Base-by-base conservation (phyloP, 2,888 invertebrate species). In the Noctua comes region DNA sequence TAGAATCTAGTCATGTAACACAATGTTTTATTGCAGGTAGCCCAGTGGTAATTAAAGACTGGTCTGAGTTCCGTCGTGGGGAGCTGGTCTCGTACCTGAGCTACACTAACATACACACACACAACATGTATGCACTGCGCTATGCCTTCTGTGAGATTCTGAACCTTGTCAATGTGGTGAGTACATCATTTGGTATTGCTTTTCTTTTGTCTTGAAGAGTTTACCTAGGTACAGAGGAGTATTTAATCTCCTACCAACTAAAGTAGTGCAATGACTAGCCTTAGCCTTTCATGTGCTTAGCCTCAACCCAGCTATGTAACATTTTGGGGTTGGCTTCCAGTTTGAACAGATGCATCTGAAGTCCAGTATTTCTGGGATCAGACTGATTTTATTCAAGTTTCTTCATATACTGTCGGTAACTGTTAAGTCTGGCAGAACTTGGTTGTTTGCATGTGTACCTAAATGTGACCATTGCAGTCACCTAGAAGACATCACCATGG, bases 131-230 rank as follows among this genome's bases (percentile, higher is more conserved):
- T 90, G 98, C 98, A 3, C 91, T 97, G 71, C 97, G 98, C 80
- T 98, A 97, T 91, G 97, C 97, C 62, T 93, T 98, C 86, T 98
- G 98, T 89, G 98, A 98, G 94, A 82, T 98, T 13, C 95, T 98
- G 79, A 98, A 98, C 93, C 97, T 98, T 88, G 54, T 97, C 51
- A 98, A 98, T 94, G 98, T 98, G 93, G 98, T 98, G 94, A 97
- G 98, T 78, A 36, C 31, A 7, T 31, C 59, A 59, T 59, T 27
- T 16, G 0, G 7, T 59, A 16, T 59, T 59, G 27, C 8, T 31
- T 18, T 62, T 62, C 16, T 27, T 18, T n/a, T 18, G 2, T 18
- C 1, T 43, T 18, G 10, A 46, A n/a, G n/a, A 43, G 1, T 66
- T 18, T 8, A n/a, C 43, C 27, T 27, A 7, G 0, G 2, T 27